Percentiles rank a stretch among this genome's conserved stretches.
phyloP scores from a whole-genome alignment of 2,113 vertebrate genomes.

The Cisticola juncidis region DNA sequence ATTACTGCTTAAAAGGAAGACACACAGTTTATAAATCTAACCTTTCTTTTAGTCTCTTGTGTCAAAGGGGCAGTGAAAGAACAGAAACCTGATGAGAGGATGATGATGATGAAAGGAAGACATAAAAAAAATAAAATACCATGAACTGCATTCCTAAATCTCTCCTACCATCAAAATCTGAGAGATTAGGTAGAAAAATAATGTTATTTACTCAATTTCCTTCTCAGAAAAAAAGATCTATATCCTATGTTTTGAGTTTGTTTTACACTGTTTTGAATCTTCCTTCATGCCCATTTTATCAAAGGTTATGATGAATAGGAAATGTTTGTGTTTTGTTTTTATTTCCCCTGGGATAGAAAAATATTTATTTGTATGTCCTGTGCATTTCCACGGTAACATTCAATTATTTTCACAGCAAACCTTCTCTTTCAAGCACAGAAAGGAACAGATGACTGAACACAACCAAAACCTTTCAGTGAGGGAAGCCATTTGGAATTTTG shows the following conservation, averaged over 20 bases:
- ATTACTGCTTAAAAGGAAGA: not conserved
- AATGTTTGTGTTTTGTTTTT: not conserved
- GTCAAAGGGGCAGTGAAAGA: not conserved
- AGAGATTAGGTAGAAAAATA: not conserved
- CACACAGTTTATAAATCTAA: not conserved
- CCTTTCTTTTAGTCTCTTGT: not conserved
- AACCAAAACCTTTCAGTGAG: constrained; percentile 20
- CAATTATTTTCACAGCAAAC: constrained; percentile 7
- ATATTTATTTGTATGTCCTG: not conserved
- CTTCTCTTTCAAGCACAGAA: not conserved
- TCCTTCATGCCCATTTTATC: not conserved
- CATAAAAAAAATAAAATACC: not conserved
- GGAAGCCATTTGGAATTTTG: constrained; percentile 46
- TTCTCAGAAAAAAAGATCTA: not conserved
- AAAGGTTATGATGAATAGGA: not conserved
- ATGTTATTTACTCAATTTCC: not conserved
- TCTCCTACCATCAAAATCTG: not conserved
- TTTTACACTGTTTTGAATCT: not conserved
- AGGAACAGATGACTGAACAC: not conserved
- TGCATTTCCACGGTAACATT: not conserved
- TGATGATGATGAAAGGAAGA: not conserved
- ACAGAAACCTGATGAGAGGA: not conserved
- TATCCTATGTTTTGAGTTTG: not conserved
- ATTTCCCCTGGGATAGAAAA: not conserved
- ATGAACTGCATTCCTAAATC: not conserved